Evolutionary conservation across 2,797 vertebrate species (phyloP), one percentile per base, ranked within the genome.

Genomic region (Selene dorsalis): DNA sequence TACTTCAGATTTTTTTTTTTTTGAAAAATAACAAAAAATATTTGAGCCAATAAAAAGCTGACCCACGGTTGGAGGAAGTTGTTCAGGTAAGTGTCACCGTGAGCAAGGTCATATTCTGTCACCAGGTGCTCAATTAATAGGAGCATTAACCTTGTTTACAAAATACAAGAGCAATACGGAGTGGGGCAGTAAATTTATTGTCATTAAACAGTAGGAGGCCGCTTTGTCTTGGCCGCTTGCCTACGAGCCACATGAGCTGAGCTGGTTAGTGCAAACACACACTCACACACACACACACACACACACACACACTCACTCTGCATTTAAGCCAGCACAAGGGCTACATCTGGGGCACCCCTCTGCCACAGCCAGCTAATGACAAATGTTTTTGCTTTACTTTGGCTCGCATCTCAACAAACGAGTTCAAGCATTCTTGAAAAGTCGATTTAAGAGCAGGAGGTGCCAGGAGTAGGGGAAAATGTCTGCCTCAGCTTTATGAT

Each of bases 61-160:
- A 86, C 62, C 62, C 63, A 11, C 48, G 55, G 47, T 71, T 69
- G 47, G 67, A 67, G 6, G n/a, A 28, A 73, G 82, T 60, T 73
- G 70, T 60, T 93, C 94, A 96, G 95, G 95, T 96, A 95, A 91
- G 66, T 88, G 85, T 86, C 87, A 82, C 76, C 77, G 66, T 80
- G 90, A 93, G 94, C 94, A 96, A 96, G 95, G 96, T 97, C 96
- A 94, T 91, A 82, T 90, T 90, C 92, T 94, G 95, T 96, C 95
- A 96, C 95, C 96, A 96, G 96, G 96, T 96, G 95, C 96, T 96
- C 93, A 92, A 95, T 97, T 97, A 96, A 97, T 96, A 95, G 95
- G 94, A 95, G 95, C 81, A 95, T 97, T 97, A 96, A 96, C 96
- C 96, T 97, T 97, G 96, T 98, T 98, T 98, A 96, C 96, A 96